These are phyloP conservation scores for Puma concolor DNA, from an alignment of 2,113 vertebrate species.

Conservation along the genomic window DNA sequence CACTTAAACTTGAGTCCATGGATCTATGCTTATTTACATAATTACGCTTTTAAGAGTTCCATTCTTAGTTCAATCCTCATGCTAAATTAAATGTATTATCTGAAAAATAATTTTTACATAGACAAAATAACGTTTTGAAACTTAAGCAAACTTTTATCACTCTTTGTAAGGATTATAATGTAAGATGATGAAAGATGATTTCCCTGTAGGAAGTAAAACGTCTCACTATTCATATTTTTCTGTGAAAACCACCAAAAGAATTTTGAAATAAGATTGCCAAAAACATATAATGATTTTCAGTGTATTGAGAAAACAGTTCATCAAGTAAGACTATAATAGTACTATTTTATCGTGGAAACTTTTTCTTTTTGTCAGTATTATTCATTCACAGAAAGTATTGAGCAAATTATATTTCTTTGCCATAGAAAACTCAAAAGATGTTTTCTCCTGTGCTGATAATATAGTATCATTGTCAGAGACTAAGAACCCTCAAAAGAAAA, in stretches of 20 bases:
- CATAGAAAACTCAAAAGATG: background rate
- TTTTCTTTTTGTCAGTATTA: slow-evolving; percentile 36
- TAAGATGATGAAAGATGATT: slow-evolving; percentile 19
- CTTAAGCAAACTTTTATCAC: background rate
- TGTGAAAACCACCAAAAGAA: background rate
- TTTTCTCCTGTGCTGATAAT: background rate
- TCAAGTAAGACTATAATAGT: background rate
- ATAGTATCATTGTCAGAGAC: background rate
- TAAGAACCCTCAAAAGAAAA: background rate
- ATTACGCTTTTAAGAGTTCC: background rate
- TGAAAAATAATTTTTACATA: background rate
- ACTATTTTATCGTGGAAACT: background rate
- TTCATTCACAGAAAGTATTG: background rate
- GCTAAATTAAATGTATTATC: background rate
- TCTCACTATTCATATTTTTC: background rate
- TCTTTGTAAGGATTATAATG: background rate
- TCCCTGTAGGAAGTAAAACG: background rate
- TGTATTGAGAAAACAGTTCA: background rate
- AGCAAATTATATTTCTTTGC: background rate
- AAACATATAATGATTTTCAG: background rate
- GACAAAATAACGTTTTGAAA: background rate
- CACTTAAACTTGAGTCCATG: background rate
- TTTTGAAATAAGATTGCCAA: background rate
- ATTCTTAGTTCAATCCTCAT: background rate
- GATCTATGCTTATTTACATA: background rate